These are phyloP conservation scores for Manacus vitellinus DNA, from an alignment of 2,113 vertebrate species.

Conservation along the genomic window DNA sequence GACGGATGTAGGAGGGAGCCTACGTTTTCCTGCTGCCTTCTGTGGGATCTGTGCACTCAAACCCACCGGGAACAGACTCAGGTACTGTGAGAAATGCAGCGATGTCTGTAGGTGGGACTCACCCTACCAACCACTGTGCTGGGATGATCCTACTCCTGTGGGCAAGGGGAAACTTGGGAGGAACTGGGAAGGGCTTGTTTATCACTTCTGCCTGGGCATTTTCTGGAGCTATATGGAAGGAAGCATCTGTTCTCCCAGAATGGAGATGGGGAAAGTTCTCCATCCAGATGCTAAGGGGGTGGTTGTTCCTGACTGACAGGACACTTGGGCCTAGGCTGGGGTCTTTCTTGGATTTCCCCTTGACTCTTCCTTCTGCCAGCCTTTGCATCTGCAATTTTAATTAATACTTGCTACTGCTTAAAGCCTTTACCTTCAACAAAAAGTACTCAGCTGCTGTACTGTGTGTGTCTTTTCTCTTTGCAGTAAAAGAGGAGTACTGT, in stretches of 20 bases:
- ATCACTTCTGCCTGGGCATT: background rate
- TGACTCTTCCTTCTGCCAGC: background rate
- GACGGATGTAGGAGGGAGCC: slow-evolving; percentile 76
- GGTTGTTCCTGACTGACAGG: background rate
- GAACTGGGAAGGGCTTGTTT: background rate
- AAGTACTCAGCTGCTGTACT: background rate
- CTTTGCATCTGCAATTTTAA: background rate
- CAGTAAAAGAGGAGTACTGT: slow-evolving; percentile 57
- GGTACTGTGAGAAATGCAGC: slow-evolving; percentile 46
- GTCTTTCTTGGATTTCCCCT: background rate
- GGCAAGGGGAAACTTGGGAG: background rate
- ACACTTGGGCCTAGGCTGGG: background rate
- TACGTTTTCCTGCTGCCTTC: slow-evolving; percentile 78
- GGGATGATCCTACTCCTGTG: background rate
- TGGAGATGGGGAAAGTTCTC: background rate
- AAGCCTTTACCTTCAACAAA: background rate
- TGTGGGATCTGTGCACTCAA: slow-evolving; percentile 80
- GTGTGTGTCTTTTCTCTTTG: background rate
- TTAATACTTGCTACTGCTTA: background rate
- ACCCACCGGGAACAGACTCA: slow-evolving; percentile 73
- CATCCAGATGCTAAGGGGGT: background rate
- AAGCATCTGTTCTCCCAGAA: background rate
- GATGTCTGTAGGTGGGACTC: background rate
- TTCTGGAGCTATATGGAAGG: background rate
- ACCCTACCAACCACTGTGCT: background rate